These are phyloP conservation scores for Canis aureus DNA, from an alignment of 2,113 vertebrate genomes.

Conservation along the genomic window DNA sequence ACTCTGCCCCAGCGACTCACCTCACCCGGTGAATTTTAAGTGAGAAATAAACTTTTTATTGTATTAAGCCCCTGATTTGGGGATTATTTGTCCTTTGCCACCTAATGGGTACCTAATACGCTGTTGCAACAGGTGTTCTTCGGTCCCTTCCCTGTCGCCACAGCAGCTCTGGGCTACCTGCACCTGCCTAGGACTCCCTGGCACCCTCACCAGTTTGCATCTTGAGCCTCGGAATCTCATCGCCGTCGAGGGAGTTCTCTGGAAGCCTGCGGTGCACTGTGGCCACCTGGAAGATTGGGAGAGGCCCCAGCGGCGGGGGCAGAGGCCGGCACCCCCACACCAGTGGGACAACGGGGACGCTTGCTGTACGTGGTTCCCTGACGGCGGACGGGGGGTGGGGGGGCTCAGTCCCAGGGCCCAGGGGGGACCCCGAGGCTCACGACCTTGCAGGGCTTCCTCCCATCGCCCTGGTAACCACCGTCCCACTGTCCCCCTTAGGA, in stretches of 20 bases:
- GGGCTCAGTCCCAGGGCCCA: no score
- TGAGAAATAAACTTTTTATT: slow-evolving; percentile 24
- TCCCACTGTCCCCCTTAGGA: background rate
- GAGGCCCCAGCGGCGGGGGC: background rate
- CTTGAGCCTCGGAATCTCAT: background rate
- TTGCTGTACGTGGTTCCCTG: background rate
- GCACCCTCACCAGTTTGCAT: background rate
- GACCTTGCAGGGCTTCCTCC: no score
- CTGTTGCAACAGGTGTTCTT: background rate
- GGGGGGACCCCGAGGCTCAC: no score
- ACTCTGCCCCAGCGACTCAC: background rate
- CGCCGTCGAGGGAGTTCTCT: background rate
- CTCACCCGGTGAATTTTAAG: background rate
- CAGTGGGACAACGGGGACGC: background rate
- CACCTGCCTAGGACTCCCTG: background rate
- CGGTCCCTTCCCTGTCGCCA: background rate
- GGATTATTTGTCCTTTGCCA: no score
- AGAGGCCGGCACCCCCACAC: background rate
- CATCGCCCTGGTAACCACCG: background rate
- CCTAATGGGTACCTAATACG: background rate
- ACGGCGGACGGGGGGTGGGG: no score
- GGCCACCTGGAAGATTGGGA: background rate
- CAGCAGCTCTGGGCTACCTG: background rate
- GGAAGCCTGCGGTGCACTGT: background rate
- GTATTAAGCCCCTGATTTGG: background rate